Percentiles rank a stretch among this genome's conserved stretches.
These are phyloP conservation scores for Capromys pilorides DNA, from an alignment of 2,797 vertebrate species.

Conservation along the genomic window DNA sequence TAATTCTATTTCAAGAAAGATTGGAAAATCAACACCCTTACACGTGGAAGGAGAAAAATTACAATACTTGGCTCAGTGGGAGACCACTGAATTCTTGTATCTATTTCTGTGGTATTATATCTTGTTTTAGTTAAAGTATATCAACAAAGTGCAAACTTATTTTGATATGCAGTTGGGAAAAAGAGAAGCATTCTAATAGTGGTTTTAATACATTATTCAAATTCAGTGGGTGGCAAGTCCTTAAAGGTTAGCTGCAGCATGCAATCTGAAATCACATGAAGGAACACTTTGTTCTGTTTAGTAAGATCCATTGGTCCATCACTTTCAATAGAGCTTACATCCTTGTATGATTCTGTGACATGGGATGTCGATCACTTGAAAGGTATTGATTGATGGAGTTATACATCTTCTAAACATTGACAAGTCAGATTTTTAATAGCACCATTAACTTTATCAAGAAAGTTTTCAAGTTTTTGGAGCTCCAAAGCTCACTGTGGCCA, in stretches of 20 bases:
- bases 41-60: not conserved
- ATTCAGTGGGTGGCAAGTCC: not conserved
- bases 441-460: not conserved
- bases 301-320: not conserved
- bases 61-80: not conserved
- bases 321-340: not conserved
- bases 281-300: not conserved
- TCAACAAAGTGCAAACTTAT: slow-evolving; percentile 26
- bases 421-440: not conserved
- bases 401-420: not conserved
- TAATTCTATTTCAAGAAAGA: not conserved
- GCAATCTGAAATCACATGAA: not conserved
- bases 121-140: not conserved
- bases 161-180: not conserved
- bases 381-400: not conserved
- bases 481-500: not conserved
- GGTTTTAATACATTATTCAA: not conserved
- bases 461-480: not conserved
- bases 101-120: slow-evolving; percentile 16
- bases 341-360: not conserved
- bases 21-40: not conserved
- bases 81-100: not conserved
- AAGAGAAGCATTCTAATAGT: not conserved
- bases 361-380: not conserved
- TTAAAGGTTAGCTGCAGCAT: not conserved